Evolutionary conservation across 2,888 invertebrate genomes (phyloP).

Genomic region (Chrysolina americana): DNA sequence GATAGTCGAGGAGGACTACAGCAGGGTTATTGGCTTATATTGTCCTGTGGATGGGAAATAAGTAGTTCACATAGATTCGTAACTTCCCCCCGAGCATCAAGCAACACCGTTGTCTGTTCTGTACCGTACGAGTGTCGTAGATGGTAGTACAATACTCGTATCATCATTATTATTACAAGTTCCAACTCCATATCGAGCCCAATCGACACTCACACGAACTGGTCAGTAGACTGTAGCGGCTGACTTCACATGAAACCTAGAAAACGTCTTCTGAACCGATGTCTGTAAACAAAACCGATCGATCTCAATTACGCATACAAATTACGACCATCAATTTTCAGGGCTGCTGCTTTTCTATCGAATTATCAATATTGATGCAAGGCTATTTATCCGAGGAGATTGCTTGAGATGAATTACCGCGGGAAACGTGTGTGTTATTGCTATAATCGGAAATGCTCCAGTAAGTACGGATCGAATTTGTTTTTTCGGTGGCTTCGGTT

Average conservation of each 20-base stretch:
- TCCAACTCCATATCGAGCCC: too few relatives aligned
- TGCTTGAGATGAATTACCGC: constrained; percentile 21
- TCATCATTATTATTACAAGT: too few relatives aligned
- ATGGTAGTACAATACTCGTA: too few relatives aligned
- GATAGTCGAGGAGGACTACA: too few relatives aligned
- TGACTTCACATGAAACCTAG: neutral
- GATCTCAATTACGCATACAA: constrained; percentile 5
- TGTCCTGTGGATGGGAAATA: too few relatives aligned
- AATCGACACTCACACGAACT: too few relatives aligned
- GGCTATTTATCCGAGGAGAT: constrained; percentile 27
- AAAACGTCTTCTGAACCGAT: constrained; percentile 3
- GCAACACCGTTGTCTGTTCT: too few relatives aligned
- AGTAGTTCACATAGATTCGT: too few relatives aligned
- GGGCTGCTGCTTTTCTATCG: constrained; percentile 22
- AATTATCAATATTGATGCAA: constrained; percentile 37
- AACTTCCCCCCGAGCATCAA: too few relatives aligned
- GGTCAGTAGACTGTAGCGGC: neutral
- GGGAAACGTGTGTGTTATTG: constrained; percentile 6
- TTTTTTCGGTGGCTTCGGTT: constrained; percentile 6
- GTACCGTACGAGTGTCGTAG: too few relatives aligned
- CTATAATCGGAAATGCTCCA: neutral
- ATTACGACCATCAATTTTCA: constrained; percentile 21
- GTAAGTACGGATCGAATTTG: neutral
- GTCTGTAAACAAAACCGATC: constrained; percentile 24
- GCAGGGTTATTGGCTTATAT: too few relatives aligned